Evolutionary conservation across 2,113 vertebrate genomes (phyloP).

Genomic region (Megaptera novaeangliae): DNA sequence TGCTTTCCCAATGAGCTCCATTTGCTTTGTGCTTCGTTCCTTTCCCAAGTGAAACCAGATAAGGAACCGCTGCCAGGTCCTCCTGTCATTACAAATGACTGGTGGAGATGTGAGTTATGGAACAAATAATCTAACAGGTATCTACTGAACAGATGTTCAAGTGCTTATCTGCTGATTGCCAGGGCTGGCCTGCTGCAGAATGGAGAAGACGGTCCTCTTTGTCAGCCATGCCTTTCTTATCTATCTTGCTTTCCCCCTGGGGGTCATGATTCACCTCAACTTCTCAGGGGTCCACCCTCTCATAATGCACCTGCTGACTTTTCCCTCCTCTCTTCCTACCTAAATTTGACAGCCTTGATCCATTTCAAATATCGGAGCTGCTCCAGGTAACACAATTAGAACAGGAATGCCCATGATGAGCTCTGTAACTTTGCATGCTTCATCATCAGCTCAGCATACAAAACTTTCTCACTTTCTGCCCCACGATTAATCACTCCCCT

Average conservation of each 20-base stretch:
- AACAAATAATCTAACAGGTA: slow-evolving; percentile 21
- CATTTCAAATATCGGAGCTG: not conserved
- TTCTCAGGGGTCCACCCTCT: not conserved
- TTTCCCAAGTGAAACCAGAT: not conserved
- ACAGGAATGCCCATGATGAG: not conserved
- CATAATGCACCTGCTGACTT: not conserved
- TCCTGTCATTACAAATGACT: not conserved
- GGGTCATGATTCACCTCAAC: not conserved
- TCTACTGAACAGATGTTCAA: not conserved
- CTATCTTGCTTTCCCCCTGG: rapidly evolving
- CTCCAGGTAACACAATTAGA: not conserved
- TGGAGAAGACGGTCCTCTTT: rapidly evolving
- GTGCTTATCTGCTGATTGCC: not conserved
- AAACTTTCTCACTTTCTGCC: not conserved
- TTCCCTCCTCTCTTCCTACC: not conserved
- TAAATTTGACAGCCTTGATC: not conserved
- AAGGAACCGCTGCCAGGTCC: not conserved
- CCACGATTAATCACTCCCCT: not conserved
- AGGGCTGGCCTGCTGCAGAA: not conserved
- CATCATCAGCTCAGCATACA: not conserved
- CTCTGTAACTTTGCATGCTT: not conserved
- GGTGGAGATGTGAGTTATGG: not conserved
- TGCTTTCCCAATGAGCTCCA: not conserved
- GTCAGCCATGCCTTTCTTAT: not conserved
- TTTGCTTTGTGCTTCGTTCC: not conserved